Evolutionary conservation across 2,888 invertebrate genomes (phyloP).

Genomic region (Poecilobothrus nobilitatus): DNA sequence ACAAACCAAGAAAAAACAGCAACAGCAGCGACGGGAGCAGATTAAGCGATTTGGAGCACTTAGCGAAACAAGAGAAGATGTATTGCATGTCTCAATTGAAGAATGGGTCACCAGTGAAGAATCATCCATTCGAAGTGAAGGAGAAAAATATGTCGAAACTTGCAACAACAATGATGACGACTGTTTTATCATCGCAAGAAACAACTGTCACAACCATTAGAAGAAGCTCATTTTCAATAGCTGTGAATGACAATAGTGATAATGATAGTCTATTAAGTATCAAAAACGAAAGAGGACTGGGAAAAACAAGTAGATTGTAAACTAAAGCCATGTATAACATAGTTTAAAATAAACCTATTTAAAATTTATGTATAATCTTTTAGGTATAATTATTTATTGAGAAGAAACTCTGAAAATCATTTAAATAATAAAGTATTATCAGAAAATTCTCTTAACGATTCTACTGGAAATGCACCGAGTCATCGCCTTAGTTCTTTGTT

Average conservation of each 20-base stretch:
- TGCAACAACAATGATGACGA: conserved; percentile 34
- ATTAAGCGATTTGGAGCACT: conserved; percentile 57
- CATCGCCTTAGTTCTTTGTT: conserved; percentile 29
- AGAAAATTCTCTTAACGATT: conserved; percentile 41
- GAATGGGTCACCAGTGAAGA: conserved; percentile 44
- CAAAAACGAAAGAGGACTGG: conserved; percentile 21
- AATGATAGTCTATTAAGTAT: conserved; percentile 41
- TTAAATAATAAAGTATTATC: conserved; percentile 35
- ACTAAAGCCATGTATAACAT: background rate
- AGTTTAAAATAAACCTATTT: background rate
- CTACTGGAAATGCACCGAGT: conserved; percentile 34
- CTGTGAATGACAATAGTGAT: conserved; percentile 27
- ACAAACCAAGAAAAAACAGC: conserved; percentile 36
- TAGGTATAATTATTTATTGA: conserved; percentile 42
- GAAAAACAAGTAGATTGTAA: background rate
- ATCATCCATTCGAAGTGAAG: conserved; percentile 19
- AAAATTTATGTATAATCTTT: conserved; percentile 7
- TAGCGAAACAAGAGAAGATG: conserved; percentile 50
- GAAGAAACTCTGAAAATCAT: conserved; percentile 41
- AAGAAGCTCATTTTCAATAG: background rate
- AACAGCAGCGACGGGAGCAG: conserved; percentile 41
- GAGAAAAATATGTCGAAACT: conserved; percentile 16
- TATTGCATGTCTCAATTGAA: conserved; percentile 46
- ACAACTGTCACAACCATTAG: conserved; percentile 19
- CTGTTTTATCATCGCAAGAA: conserved; percentile 20